A percentile compares a stretch with the other conserved stretches of the same genome.
These are phyloP conservation scores for Thamnophis sirtalis DNA, from an alignment of 2,113 vertebrate genomes.

Conservation along the genomic window DNA sequence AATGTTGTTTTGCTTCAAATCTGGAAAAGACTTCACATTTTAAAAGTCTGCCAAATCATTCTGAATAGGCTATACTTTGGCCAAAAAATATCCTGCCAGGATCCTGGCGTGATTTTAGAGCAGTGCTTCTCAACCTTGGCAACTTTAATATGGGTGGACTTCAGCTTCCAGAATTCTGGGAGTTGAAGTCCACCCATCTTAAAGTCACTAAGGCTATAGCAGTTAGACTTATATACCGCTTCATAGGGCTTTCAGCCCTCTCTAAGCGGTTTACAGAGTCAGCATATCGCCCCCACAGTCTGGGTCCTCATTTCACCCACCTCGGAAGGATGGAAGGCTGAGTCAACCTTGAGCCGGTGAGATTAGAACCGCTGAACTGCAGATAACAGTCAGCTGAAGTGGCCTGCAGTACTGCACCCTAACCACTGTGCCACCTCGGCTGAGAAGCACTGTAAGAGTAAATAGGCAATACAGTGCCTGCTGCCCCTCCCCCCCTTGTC, in stretches of 20 bases:
- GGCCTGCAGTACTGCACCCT: no score
- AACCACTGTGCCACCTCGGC: no score
- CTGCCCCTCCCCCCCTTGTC: background rate
- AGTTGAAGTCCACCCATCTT: background rate
- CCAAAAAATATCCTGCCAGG: background rate
- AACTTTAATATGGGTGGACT: background rate
- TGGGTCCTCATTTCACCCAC: no score
- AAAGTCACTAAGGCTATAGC: background rate
- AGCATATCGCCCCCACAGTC: no score
- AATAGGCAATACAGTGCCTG: background rate
- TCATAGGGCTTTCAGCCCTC: no score
- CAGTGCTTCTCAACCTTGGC: background rate
- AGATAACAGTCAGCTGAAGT: no score
- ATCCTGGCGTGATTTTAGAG: background rate
- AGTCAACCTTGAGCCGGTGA: no score
- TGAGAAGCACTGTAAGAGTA: background rate
- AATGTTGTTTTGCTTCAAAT: background rate
- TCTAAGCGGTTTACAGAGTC: no score
- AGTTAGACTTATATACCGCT: no score
- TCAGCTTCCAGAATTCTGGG: background rate
- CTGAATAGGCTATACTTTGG: background rate
- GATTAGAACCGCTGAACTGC: no score
- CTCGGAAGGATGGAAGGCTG: no score
- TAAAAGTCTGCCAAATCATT: background rate
- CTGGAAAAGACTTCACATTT: background rate